Base-by-base conservation (phyloP, 2,888 invertebrate genomes). In the Phaedon cochleariae region DNA sequence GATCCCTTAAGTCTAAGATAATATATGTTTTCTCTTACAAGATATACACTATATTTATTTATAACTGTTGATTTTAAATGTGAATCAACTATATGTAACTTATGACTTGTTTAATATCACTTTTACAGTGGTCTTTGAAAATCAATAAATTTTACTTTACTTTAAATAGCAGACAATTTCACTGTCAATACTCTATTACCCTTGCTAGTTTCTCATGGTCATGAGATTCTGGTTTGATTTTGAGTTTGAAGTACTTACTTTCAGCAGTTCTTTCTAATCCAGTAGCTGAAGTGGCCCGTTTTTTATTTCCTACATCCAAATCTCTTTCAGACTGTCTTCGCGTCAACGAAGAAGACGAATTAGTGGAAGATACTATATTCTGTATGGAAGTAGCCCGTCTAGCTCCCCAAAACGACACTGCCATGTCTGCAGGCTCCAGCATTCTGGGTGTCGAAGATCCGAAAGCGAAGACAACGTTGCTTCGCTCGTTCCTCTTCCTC, bases 391-490 rank as follows among this genome's bases (percentile, higher is more conserved):
- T 94, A 76, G 95, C 94, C 84, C 94, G 90, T 84, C 95, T 89
- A 82, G 93, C 91, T 73, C 93, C 92, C 94, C 94, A 95, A 87
- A 92, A 94, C 79, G 90, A 89, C 72, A 91, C 89, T 64, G 90
- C 90, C 73, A 92, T 90, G 81, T 94, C 94, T 68, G 90, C 89
- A 61, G 94, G 93, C 82, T 94, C 94, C 77, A 94, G 86, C 86
- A 94, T 89, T 70, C 96, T 87, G 69, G 96, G 95, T 69, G 95
- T 96, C 74, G 95, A 95, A 76, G 95, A 95, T 66, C 96, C 96
- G 85, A 96, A 96, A 61, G 95, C 96, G 85, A 95, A 96, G 62
- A 91, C 92, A 75, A 87, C 86, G 71, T 89, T 89, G 80, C 88
- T 89, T 76, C 92, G 88, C 80, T 94, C 93, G 76, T 92, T 90